Base-by-base conservation (phyloP, 1,140 invertebrate genomes). In the Holotrichia oblita region DNA sequence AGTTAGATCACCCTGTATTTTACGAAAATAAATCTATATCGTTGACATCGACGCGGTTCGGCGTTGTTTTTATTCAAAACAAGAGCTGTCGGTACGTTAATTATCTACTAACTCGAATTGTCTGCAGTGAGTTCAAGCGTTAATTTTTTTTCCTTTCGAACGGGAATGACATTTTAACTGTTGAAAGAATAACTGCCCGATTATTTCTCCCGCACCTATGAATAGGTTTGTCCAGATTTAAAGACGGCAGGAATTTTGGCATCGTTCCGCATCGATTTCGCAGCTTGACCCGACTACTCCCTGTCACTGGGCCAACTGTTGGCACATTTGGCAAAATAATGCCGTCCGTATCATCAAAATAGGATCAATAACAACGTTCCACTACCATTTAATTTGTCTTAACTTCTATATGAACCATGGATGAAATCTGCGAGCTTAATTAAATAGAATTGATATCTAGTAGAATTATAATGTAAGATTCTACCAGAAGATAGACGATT, bases 271-370 rank as follows among this genome's bases (percentile, higher is more conserved):
- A n/a, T 72, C 34, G 64, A 72, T 72, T 72, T 72, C 64, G 34
- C 22, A 72, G 64, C 64, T 12, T 27, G 24, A 34, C 22, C 24
- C 64, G 64, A 72, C 24, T 72, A 27, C 22, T 40, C 64, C 34
- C 64, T 72, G 64, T 72, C 64, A 72, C 64, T 72, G 64, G 64
- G 64, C 64, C 64, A 72, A 72, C 17, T 72, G 64, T 72, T 72
- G 64, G 64, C 64, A 72, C 64, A 72, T 72, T 72, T 72, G 64
- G 64, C 64, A 72, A 40, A 34, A 40, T 55, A 55, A 55, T 55
- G 48, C 17, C 48, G 48, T 55, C 17, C 7, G 48, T 6, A 55
- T 55, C 14, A 7, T 55, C 48, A 3, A 55, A 55, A 55, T 55
- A 55, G 48, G 48, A 55, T 55, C 14, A 55, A 55, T 55, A 55